Evolutionary conservation across 2,888 invertebrate species (phyloP), one percentile per base, ranked within the genome.

Genomic region (Polyommatus icarus): DNA sequence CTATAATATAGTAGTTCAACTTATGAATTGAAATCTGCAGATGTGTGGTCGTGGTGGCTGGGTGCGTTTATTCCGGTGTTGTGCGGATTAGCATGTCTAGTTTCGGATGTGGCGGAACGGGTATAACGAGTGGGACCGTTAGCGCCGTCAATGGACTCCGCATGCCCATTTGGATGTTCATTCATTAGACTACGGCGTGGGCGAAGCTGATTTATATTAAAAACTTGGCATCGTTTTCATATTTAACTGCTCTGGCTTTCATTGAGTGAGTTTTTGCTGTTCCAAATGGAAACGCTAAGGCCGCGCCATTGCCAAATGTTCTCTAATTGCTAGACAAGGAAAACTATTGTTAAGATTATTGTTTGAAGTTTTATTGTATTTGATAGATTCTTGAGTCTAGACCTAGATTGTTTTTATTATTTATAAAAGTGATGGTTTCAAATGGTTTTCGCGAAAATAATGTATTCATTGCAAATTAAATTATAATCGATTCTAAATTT

Each of bases 111-210:
- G 73, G 73, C 5, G 40, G 46, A 46, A 73, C 73, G n/a, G n/a
- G 73, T 73, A 29, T 40, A 24, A 67, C 67, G 15, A 67, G 67
- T 67, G 71, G 8, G 20, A 73, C 73, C 73, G 73, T 73, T 73
- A 73, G 6, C 46, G 24, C 46, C 73, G 73, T 73, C 73, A 73
- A 73, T 73, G 73, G 73, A 73, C 40, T 20, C 73, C 40, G 73
- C 72, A 46, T 67, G 29, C 20, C 46, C 20, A 73, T 73, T 20
- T 40, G 46, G 46, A 73, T 46, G 12, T 73, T 46, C 73, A 73
- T 73, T 73, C 73, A 73, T 73, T 73, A 73, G 46, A 40, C 1
- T 15, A 5, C 5, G 29, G 67, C 73, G 73, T 73, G 73, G 73
- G 73, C 73, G 73, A 36, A 3, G 72, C 40, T 61, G 67, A 67